Percentiles rank a stretch among this genome's conserved stretches.
These are phyloP conservation scores for Bombus pyrosoma DNA, from an alignment of 1,140 invertebrate species.

Conservation along the genomic window DNA sequence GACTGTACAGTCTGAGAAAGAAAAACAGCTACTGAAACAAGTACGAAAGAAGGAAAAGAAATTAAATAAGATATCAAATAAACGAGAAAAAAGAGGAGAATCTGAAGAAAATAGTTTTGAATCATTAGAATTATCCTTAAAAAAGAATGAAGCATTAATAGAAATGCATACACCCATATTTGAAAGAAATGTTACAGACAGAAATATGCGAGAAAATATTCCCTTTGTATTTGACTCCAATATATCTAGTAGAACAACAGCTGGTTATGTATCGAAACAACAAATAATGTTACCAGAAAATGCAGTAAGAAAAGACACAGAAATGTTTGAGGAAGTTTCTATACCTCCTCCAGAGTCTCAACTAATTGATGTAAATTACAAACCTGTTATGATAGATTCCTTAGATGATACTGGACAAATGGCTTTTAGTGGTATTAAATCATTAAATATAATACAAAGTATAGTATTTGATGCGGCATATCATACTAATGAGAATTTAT, in stretches of 20 bases:
- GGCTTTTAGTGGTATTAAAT: constrained; percentile 93
- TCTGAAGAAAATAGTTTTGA: constrained; percentile 82
- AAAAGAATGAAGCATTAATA: constrained; percentile 80
- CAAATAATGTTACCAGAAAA: constrained; percentile 92
- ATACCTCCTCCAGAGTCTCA: constrained; percentile 90
- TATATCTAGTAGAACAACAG: constrained; percentile 86
- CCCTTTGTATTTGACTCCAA: constrained; percentile 93
- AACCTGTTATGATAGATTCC: constrained; percentile 87
- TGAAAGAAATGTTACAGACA: constrained; percentile 59
- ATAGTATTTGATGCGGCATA: constrained; percentile 98
- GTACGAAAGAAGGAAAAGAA: constrained; percentile 95
- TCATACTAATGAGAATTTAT: constrained; percentile 97
- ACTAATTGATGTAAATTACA: constrained; percentile 86
- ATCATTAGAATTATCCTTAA: constrained; percentile 77
- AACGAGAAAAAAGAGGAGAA: constrained; percentile 82
- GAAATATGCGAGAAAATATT: constrained; percentile 84
- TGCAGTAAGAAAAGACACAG: constrained; percentile 87
- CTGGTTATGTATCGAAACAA: constrained; percentile 90
- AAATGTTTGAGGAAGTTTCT: constrained; percentile 92
- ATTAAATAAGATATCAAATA: constrained; percentile 85
- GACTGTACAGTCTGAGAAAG: constrained; percentile 92
- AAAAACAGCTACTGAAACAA: constrained; percentile 91
- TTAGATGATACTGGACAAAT: constrained; percentile 93
- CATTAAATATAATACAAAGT: constrained; percentile 97
- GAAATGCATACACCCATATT: constrained; percentile 80